A percentile compares a stretch with the other conserved stretches of the same genome.
These are phyloP conservation scores for Pachycephala philippinensis DNA, from an alignment of 2,113 vertebrate species.

Conservation along the genomic window DNA sequence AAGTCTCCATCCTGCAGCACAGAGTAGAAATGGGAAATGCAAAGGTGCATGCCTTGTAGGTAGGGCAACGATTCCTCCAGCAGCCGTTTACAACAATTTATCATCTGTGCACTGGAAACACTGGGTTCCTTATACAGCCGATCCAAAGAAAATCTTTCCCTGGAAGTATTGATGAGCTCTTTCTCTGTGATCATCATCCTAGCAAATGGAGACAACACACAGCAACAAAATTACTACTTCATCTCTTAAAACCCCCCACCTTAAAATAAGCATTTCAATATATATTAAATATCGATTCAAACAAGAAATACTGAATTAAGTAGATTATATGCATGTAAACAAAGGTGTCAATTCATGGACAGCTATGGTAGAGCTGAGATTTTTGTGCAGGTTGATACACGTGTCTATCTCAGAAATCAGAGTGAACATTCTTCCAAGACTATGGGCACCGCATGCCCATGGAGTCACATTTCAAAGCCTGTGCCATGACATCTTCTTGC, in stretches of 20 bases:
- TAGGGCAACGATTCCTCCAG: constrained; percentile 75
- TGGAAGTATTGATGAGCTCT: constrained; percentile 72
- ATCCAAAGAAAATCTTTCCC: constrained; percentile 76
- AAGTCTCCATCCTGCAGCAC: constrained; percentile 95
- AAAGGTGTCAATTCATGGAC: background rate
- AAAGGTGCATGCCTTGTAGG: constrained; percentile 84
- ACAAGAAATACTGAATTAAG: background rate
- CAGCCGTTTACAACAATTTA: constrained; percentile 82
- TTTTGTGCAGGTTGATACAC: background rate
- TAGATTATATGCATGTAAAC: background rate
- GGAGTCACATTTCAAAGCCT: background rate
- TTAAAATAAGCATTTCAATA: background rate
- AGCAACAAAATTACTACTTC: background rate
- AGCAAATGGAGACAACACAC: background rate
- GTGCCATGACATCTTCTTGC: background rate
- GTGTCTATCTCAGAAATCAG: background rate
- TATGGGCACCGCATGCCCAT: background rate
- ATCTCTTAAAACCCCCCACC: accelerated
- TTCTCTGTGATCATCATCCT: constrained; percentile 84
- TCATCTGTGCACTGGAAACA: constrained; percentile 87
- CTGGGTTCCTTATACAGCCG: constrained; percentile 89
- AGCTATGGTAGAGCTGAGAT: background rate
- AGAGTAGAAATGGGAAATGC: constrained; percentile 90
- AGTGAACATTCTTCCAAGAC: background rate
- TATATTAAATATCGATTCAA: background rate